A percentile compares a stretch with the other conserved stretches of the same genome.
phyloP scores from a whole-genome alignment of 64 coral and sea anemone species.

The Montipora cactus region DNA sequence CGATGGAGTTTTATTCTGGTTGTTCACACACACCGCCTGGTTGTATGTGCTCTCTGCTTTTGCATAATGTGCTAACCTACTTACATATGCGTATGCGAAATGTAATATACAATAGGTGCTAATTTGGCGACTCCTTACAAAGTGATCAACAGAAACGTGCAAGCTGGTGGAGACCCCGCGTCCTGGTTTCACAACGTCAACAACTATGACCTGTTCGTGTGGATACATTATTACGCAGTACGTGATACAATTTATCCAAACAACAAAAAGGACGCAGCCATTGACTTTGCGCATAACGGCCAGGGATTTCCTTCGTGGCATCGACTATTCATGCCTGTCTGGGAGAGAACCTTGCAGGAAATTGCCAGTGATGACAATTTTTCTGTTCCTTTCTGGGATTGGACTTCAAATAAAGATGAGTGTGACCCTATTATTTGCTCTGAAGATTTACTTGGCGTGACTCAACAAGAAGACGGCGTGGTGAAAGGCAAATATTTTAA shows the following conservation, averaged over 20 bases:
- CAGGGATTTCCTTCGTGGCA: slow-evolving; percentile 92
- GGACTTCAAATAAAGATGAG: slow-evolving; percentile 15
- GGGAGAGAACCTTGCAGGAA: slow-evolving; percentile 73
- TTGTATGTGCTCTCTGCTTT: too few species aligned
- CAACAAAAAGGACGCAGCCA: not conserved
- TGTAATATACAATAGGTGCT: too few species aligned
- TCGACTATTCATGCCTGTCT: slow-evolving; percentile 55
- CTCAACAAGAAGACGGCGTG: slow-evolving; percentile 5
- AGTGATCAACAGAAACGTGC: too few species aligned
- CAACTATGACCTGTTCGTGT: slow-evolving; percentile 72
- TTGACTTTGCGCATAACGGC: slow-evolving; percentile 76
- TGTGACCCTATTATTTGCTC: slow-evolving; percentile 58
- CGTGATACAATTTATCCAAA: slow-evolving; percentile 46
- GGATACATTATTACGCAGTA: slow-evolving; percentile 82
- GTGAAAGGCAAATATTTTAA: slow-evolving; percentile 79
- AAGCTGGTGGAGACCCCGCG: too few species aligned
- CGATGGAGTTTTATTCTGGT: too few species aligned
- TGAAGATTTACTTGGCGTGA: slow-evolving; percentile 61
- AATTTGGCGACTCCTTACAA: too few species aligned
- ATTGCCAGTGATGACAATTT: slow-evolving; percentile 61
- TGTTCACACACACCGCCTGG: too few species aligned
- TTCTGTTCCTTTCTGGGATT: slow-evolving; percentile 74
- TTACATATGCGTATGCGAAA: too few species aligned
- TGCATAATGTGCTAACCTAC: too few species aligned
- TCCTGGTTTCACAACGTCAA: slow-evolving; percentile 46